These are phyloP conservation scores for Esox niger DNA, from an alignment of 2,113 vertebrate species.

Conservation along the genomic window DNA sequence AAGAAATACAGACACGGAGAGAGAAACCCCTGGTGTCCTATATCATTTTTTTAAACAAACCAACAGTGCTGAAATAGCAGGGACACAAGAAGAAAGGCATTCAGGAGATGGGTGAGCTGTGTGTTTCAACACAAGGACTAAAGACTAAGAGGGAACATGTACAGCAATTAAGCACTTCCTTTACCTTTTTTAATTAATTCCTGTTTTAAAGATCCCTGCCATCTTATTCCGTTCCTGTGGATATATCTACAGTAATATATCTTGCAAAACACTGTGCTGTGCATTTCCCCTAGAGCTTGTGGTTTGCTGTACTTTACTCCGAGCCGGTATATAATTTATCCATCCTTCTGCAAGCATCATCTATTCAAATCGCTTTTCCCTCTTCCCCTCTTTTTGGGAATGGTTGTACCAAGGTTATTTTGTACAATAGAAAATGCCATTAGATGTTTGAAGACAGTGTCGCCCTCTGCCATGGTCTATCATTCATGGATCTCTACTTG, in stretches of 20 bases:
- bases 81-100: slow-evolving; percentile 43
- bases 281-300: slow-evolving; percentile 7
- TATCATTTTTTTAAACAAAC: slow-evolving; percentile 58
- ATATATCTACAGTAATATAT: slow-evolving; percentile 39
- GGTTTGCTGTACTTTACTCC: slow-evolving; percentile 6
- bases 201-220: slow-evolving; percentile 13
- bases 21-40: slow-evolving; percentile 44
- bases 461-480: no score
- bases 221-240: not conserved
- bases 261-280: slow-evolving; percentile 28
- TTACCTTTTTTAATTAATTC: slow-evolving; percentile 33
- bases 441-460: no score
- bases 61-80: slow-evolving; percentile 44
- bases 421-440: no score
- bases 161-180: slow-evolving; percentile 35
- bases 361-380: not conserved
- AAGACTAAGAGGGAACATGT: slow-evolving; percentile 24
- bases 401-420: no score
- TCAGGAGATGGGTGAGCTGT: slow-evolving; percentile 33
- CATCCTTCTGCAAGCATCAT: not conserved
- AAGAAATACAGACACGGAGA: slow-evolving; percentile 22
- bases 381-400: no score
- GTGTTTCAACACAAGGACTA: slow-evolving; percentile 31
- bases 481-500: no score
- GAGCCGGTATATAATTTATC: not conserved